Evolutionary conservation across 2,113 vertebrate species (phyloP), one percentile per base, ranked within the genome.

Genomic region (Pristiophorus japonicus): DNA sequence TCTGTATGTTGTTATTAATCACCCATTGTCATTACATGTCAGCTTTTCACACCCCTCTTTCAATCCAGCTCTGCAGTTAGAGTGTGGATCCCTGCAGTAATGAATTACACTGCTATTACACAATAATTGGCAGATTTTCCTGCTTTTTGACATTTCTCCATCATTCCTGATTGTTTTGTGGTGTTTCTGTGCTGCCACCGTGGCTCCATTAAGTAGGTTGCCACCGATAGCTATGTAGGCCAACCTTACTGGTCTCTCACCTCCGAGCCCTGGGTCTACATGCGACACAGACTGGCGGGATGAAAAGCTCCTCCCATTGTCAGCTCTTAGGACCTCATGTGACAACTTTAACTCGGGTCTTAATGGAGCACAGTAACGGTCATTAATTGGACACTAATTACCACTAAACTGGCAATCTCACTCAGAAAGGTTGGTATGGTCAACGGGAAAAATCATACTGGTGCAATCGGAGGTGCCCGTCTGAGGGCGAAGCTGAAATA

Each of bases 1-100:
- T 87, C 84, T 51, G 55, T 55, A 34, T 55, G 87, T 34, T 51
- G 47, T 90, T 90, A 90, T 90, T 90, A 55, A 90, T 90, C 87
- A 59, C 30, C 51, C 87, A 14, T 90, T 59, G 30, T 90, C 51
- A 90, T 34, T 59, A 62, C 51, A n/a, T n/a, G 87, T 90, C 87
- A 62, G 27, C 87, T 34, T 34, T 62, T 55, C 55, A 55, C 51
- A 14, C 27, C 16, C 30, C 47, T 34, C 27, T 34, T 62, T 62
- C 30, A 3, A 75, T 34, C 10, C 87, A 62, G 47, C n/a, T 51
- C 87, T 62, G 5, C 87, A 59, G 30, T 59, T 11, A 90, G 30
- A 2, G 12, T 30, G 30, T 34, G 87, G 30, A 51, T 20, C 45
- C 45, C 42, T 24, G 38, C 42, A 27, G 45, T 16, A 24, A 85